Base-by-base conservation (phyloP, 37 sponge, comb jelly and placozoan genomes). In the Agelas oroides region DNA sequence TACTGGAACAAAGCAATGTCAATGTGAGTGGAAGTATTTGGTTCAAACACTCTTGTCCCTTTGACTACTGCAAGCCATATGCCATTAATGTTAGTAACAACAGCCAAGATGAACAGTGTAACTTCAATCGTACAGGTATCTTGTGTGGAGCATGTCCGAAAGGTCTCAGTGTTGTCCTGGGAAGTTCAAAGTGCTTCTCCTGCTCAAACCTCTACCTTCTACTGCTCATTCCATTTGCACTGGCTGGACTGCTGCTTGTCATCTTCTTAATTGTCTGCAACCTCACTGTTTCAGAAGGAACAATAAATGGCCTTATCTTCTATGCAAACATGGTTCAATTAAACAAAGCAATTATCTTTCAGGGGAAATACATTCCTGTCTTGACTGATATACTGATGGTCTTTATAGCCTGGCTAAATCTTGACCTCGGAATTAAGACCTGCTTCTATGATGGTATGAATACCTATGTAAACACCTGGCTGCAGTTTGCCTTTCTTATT, bases 401-500 rank as follows among this genome's bases (percentile, higher is more conserved):
- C 46, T 46, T 46, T 8, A 46, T 46, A 46, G 46, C 46, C 46
- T 46, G 46, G 46, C 46, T 46, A 3, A 46, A 33, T 53, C 40
- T 39, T 34, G 40, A 36, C 14, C 63, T 75, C 58, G 69, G 69
- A 6, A 46, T 80, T 65, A 54, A 80, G 31, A 54, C 70, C 19
- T 80, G 81, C 46, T 80, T 80, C 55, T 80, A 80, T 37, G 52
- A 67, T 68, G 81, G 81, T 11, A 80, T 80, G 81, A 56, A 80
- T 53, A 27, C 32, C 24, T 80, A 64, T 24, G 54, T 14, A 16
- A 80, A 80, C 12, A 52, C 69, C 14, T 54, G 65, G 65, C 55
- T 80, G 6, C 81, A 69, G 19, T 80, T 80, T 52, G 53, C 52
- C 19, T 80, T 68, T 25, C 81, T 70, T 27, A 12, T 30, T 1